Evolutionary conservation across 2,888 invertebrate species (phyloP).

Genomic region (Drosophila nr. fundita): DNA sequence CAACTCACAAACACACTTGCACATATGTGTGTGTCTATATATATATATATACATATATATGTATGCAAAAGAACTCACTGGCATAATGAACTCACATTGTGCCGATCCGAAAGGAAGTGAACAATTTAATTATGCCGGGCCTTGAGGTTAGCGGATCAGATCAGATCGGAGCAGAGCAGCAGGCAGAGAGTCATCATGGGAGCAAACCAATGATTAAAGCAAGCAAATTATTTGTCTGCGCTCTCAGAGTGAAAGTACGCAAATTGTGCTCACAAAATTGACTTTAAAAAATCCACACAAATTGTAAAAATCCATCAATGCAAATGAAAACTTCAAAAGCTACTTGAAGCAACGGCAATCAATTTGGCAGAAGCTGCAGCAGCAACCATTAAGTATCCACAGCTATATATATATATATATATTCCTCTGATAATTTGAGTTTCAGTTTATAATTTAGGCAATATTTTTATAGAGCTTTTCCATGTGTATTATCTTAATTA

Average conservation of each 20-base stretch:
- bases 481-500: background rate
- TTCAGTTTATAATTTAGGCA: background rate
- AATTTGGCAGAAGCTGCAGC: constrained; percentile 18
- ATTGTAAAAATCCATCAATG: constrained; percentile 5
- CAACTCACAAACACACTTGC: constrained; percentile 1
- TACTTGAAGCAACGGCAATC: constrained; percentile 38
- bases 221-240: constrained; percentile 33
- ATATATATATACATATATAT: constrained; percentile 4
- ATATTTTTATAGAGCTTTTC: background rate
- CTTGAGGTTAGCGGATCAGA: constrained; percentile 70
- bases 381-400: background rate
- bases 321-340: constrained; percentile 55
- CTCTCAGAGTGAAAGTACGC: constrained; percentile 65
- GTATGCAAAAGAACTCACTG: constrained; percentile 44
- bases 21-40: constrained; percentile 6
- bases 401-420: background rate
- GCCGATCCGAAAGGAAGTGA: constrained; percentile 66
- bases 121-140: constrained; percentile 70
- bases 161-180: background rate
- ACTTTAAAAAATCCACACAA: constrained; percentile 7
- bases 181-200: constrained; percentile 5
- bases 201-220: constrained; percentile 54
- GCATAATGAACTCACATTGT: constrained; percentile 70
- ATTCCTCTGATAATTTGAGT: background rate
- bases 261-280: constrained; percentile 28